These are phyloP conservation scores for Trogon surrucura DNA, from an alignment of 2,113 vertebrate genomes.

Conservation along the genomic window DNA sequence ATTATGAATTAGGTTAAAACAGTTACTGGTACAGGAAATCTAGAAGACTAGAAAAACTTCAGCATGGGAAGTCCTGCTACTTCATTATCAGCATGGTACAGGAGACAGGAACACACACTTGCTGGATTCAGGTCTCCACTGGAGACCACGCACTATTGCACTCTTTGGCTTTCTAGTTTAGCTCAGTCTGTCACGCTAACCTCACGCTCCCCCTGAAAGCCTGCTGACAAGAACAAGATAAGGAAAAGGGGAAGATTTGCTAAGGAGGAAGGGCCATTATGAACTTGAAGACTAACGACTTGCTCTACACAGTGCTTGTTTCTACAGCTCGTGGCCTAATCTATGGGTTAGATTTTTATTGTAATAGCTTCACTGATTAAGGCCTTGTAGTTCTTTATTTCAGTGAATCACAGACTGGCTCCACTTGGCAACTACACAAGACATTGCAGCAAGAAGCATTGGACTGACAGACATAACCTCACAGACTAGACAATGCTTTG, in stretches of 20 bases:
- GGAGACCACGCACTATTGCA: not conserved
- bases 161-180: not conserved
- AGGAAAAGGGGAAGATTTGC: not conserved
- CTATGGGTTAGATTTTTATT: not conserved
- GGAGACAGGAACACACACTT: not conserved
- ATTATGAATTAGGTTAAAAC: not conserved
- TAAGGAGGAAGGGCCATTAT: not conserved
- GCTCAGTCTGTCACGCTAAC: not conserved
- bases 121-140: not conserved
- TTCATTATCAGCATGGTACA: not conserved
- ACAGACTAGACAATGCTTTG: not conserved
- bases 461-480: not conserved
- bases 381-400: not conserved
- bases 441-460: not conserved
- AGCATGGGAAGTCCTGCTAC: not conserved
- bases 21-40: not conserved
- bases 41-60: not conserved
- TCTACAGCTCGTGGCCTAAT: not conserved
- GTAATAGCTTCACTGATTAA: not conserved
- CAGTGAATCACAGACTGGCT: not conserved
- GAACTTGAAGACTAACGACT: not conserved
- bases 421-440: not conserved
- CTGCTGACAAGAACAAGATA: not conserved
- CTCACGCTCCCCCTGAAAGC: not conserved
- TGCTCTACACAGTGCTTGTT: not conserved